Conservation (phyloP, 2,888 invertebrate species). For the Eupsilia transversa region DNA sequence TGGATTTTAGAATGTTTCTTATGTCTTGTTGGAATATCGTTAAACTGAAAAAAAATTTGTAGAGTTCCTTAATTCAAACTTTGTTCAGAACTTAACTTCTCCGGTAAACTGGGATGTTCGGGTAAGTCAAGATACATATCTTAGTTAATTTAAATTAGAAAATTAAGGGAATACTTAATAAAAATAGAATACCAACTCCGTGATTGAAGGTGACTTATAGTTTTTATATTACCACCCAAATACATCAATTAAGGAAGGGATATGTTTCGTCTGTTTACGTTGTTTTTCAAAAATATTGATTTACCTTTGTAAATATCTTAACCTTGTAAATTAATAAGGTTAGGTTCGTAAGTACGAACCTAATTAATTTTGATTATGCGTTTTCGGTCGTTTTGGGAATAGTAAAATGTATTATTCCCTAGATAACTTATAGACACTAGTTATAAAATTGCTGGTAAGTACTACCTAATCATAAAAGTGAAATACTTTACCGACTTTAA, state of each 20-base stretch:
- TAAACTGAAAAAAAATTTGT: not conserved
- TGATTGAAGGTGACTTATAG: conserved; percentile 8
- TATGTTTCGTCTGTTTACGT: not conserved
- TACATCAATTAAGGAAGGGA: conserved; percentile 1
- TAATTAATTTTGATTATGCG: not conserved
- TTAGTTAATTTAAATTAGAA: not conserved
- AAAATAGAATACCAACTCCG: not conserved
- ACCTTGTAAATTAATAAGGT: too few relatives aligned
- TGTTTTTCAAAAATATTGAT: not conserved
- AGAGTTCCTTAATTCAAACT: not conserved
- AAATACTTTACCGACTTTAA: not conserved
- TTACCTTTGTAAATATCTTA: too few relatives aligned
- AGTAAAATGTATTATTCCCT: not conserved
- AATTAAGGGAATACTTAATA: conserved; percentile 18
- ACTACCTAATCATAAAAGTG: not conserved
- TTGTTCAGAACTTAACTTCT: too few relatives aligned
- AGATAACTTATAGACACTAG: not conserved
- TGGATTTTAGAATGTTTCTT: not conserved
- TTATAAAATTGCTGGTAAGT: not conserved
- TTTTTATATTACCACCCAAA: conserved; percentile 2
- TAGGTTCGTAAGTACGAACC: not conserved
- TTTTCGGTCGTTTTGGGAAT: not conserved
- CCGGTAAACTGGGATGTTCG: not conserved
- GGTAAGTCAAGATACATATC: not conserved
- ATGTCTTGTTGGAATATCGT: not conserved